phyloP scores from a whole-genome alignment of 2,888 invertebrate species.

The Drosophila trichaetosa region DNA sequence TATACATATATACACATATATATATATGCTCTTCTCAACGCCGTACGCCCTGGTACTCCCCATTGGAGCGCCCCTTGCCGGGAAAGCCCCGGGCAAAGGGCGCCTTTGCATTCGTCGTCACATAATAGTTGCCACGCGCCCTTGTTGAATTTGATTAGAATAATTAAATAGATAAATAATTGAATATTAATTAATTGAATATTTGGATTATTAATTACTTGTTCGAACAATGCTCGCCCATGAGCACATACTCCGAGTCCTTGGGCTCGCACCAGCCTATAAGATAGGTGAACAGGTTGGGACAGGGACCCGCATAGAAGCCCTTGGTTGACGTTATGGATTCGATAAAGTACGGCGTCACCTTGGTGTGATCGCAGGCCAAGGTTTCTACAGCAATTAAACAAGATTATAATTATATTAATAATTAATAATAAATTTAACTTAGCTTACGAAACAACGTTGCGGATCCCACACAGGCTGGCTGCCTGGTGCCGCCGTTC shows the following conservation, averaged over 20 bases:
- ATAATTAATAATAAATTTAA: too few species aligned
- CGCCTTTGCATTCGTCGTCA: constrained; percentile 93
- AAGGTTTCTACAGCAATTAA: constrained; percentile 88
- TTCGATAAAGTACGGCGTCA: constrained; percentile 95
- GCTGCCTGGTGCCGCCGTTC: constrained; percentile 94
- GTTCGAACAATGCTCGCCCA: constrained; percentile 93
- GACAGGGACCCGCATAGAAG: constrained; percentile 94
- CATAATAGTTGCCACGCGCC: constrained; percentile 93
- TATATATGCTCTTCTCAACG: constrained; percentile 45
- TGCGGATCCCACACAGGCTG: constrained; percentile 92
- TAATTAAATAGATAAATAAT: too few species aligned
- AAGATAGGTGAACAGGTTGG: constrained; percentile 92
- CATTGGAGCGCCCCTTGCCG: constrained; percentile 86
- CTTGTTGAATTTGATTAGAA: constrained; percentile 85
- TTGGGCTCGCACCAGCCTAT: constrained; percentile 93
- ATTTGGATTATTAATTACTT: constrained; percentile 87
- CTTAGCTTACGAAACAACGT: constrained; percentile 91
- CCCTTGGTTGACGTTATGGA: constrained; percentile 92
- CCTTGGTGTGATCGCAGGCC: constrained; percentile 95
- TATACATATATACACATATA: not conserved
- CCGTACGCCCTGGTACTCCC: constrained; percentile 82
- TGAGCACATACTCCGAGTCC: constrained; percentile 91
- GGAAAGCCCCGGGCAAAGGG: constrained; percentile 95
- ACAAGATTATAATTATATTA: not conserved
- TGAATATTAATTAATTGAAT: too few species aligned